Conservation (phyloP, 2,888 invertebrate species). For the Scaptodrosophila latifasciaeformis region DNA sequence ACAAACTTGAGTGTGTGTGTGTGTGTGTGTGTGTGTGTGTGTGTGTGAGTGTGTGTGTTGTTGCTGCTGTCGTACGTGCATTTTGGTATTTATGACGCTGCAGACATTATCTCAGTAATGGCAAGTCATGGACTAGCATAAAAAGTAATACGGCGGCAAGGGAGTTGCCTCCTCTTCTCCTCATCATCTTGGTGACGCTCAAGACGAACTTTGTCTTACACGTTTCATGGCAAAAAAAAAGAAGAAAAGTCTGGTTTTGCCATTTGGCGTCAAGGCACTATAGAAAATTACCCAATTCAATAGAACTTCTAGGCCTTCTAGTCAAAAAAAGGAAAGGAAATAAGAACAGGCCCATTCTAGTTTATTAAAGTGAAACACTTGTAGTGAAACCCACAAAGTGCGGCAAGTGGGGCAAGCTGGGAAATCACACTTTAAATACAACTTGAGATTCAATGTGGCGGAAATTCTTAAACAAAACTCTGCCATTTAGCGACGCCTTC, state of each 20-base stretch:
- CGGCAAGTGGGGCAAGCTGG: too few relatives aligned
- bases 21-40: conserved; percentile 13
- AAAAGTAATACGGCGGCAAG: conserved; percentile 10
- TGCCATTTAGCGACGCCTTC: conserved; percentile 23
- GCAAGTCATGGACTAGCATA: conserved; percentile 16
- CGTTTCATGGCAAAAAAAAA: conserved; percentile 2
- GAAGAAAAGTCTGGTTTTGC: not conserved
- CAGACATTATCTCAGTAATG: conserved; percentile 52
- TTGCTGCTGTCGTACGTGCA: conserved; percentile 8
- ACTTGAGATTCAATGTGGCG: not conserved
- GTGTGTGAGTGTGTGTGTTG: conserved; percentile 11
- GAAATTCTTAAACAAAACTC: conserved; percentile 25
- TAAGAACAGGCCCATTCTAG: too few relatives aligned
- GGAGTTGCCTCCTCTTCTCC: too few relatives aligned
- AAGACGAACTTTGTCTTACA: not conserved
- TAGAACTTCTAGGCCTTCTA: too few relatives aligned
- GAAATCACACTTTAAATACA: conserved; percentile 15
- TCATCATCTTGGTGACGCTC: too few relatives aligned
- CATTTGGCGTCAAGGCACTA: too few relatives aligned
- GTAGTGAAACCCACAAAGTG: too few relatives aligned
- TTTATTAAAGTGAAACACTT: too few relatives aligned
- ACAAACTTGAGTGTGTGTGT: conserved; percentile 12
- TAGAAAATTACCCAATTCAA: too few relatives aligned
- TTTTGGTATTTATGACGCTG: conserved; percentile 38
- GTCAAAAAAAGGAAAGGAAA: too few relatives aligned